Base-by-base conservation (phyloP, 2,797 vertebrate species). In the Myoxocephalus aenaeus region DNA sequence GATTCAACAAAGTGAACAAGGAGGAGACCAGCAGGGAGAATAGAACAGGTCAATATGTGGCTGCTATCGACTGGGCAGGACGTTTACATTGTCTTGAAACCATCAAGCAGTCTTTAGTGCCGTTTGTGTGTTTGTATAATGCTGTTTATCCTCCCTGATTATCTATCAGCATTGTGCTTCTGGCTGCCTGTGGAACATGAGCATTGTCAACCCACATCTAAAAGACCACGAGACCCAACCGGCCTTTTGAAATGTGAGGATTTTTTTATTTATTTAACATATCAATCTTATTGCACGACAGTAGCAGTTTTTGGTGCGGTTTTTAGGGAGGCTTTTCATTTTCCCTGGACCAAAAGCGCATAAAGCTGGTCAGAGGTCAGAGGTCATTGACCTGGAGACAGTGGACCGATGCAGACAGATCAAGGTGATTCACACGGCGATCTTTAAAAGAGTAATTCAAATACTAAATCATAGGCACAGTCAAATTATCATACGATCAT, bases 1-100 rank as follows among this genome's bases (percentile, higher is more conserved):
- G 18, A 27, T 70, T 64, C 50, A 59, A 64, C 29, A 66, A 51
- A 70, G 64, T 75, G 76, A 84, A 86, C 75, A 84, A 73, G 48
- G 56, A 78, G 40, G 22, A 15, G 68, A 73, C 73, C 61, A 66
- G 75, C 59, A 46, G 54, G 36, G 38, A 65, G 50, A 76, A 76
- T 25, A 32, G 42, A 51, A 17, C 11, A 22, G 72, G 65, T 75
- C 50, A 53, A 75, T 76, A 48, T 18, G 3, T 36, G 15, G 29
- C 46, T 54, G 27, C 12, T 64, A 79, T 74, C 22, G 72, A 84
- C 56, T 56, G 42, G 34, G 22, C 42, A 5, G 4, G 38, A 62
- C 36, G 50, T 79, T 81, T 75, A 61, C 77, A 53, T 51, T 61
- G 61, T 40, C 59, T 61, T 14, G 15, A 48, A 32, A 73, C 46